phyloP scores from a whole-genome alignment of 2,113 vertebrate species.

The Gavia stellata region DNA sequence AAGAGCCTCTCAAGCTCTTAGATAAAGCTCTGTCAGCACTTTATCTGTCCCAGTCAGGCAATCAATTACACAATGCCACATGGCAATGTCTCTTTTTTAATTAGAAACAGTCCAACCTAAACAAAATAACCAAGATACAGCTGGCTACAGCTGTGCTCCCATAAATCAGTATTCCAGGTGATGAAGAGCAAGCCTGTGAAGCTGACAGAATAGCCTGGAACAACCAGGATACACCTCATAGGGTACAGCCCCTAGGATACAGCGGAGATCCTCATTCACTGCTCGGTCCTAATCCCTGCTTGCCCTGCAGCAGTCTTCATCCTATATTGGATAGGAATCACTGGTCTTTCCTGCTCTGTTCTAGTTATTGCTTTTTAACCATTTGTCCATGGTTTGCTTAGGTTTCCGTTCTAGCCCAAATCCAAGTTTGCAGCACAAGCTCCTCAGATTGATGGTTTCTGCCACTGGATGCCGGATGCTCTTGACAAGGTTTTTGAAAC shows the following conservation, averaged over 20 bases:
- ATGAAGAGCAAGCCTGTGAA: neutral
- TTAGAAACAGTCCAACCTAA: neutral
- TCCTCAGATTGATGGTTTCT: neutral
- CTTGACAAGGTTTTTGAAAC: neutral
- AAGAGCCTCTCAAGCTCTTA: neutral
- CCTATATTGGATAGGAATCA: neutral
- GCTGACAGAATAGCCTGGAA: neutral
- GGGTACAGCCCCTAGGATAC: neutral
- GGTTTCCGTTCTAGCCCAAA: neutral
- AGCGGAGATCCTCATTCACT: neutral
- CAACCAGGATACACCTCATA: neutral
- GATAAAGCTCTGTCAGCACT: neutral
- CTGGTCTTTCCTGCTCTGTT: neutral
- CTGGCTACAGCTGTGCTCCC: neutral
- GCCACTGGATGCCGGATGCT: neutral
- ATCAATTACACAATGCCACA: neutral
- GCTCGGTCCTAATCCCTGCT: neutral
- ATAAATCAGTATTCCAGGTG: neutral
- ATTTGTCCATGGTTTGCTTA: neutral
- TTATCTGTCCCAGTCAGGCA: neutral
- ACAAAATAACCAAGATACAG: neutral
- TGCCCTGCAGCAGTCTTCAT: neutral
- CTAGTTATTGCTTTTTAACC: neutral
- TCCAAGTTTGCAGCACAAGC: neutral
- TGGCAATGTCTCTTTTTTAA: neutral